Evolutionary conservation across 2,888 invertebrate genomes (phyloP), one percentile per base, ranked within the genome.

Genomic region (Cancer borealis): DNA sequence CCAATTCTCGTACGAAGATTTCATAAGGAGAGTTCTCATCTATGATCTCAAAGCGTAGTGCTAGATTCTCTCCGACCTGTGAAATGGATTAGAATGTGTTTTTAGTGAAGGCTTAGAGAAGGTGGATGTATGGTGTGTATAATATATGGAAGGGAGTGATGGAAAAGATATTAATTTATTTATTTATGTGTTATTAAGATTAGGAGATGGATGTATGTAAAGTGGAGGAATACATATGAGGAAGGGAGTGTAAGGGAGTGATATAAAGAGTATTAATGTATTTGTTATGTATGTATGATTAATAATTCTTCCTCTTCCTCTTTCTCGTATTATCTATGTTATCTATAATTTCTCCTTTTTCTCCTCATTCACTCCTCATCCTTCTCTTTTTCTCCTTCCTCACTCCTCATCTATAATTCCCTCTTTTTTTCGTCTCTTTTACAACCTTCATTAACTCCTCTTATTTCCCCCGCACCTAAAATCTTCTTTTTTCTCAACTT

Each of bases 1-100:
- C 96, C 91, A 97, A 96, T 95, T 97, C 97, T 26, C 97, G 96
- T 17, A 97, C 97, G 96, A 97, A 97, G 87, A 97, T 97, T 96
- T 97, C 97, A 96, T 97, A 97, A 3, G 97, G 97, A 60, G 96
- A 96, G 95, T 96, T 96, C 66, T 95, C 92, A 95, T 97, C 97
- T 4, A 96, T 96, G 93, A 97, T 97, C 95, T 96, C 96, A 95
- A 97, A 97, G 84, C 96, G 96, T n/a, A 97, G 96, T 73, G 96
- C 96, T 79, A 97, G 96, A 10, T 97, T 96, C 96, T 97, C 97
- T 47, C 97, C 97, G 92, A 97, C 97, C 96, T 96, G 96, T 0
- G n/a, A 39, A 73, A 90, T 8, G 8, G 26, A 88, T 45, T n/a
- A 26, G 46, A 0, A 21, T 60, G 17, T 60, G 60, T 5, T 45